phyloP scores from a whole-genome alignment of 2,888 invertebrate species.

The Ectemnius lituratus region DNA sequence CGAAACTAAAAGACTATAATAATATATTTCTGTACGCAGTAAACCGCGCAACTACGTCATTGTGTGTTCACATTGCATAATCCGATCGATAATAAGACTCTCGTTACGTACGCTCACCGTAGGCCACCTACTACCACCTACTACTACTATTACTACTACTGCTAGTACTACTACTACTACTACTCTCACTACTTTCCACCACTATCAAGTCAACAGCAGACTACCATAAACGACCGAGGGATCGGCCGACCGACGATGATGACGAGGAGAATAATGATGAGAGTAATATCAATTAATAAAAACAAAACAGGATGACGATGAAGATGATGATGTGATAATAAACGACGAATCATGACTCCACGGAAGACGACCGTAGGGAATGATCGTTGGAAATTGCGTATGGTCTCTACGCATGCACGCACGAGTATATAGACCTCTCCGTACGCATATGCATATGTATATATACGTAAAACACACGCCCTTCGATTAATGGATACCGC shows the following conservation, averaged over 20 bases:
- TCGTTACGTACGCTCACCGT: slow-evolving; percentile 75
- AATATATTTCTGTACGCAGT: slow-evolving; percentile 77
- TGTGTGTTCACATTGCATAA: slow-evolving; percentile 78
- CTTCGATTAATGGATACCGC: slow-evolving; percentile 11
- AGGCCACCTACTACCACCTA: slow-evolving; percentile 65
- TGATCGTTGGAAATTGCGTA: slow-evolving; percentile 15
- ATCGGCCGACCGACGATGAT: slow-evolving; percentile 45
- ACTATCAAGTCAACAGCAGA: slow-evolving; percentile 50
- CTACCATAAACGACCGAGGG: slow-evolving; percentile 45
- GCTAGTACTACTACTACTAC: slow-evolving; percentile 48
- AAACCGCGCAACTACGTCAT: slow-evolving; percentile 75
- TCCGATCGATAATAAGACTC: slow-evolving; percentile 77
- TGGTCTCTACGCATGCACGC: slow-evolving; percentile 15
- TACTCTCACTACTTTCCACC: slow-evolving; percentile 53
- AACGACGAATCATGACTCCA: slow-evolving; percentile 22
- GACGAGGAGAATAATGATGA: slow-evolving; percentile 7
- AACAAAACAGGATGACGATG: not conserved
- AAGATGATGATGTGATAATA: slow-evolving; percentile 18
- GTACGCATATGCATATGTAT: not conserved
- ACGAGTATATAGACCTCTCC: slow-evolving; percentile 1
- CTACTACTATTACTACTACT: slow-evolving; percentile 51
- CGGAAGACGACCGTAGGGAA: slow-evolving; percentile 13
- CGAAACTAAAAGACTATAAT: slow-evolving; percentile 78
- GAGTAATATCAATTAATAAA: not conserved
- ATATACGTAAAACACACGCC: not conserved